Percentiles rank a stretch among this genome's conserved stretches.
phyloP scores from a whole-genome alignment of 2,888 invertebrate genomes.

The Chymomyza amoena region DNA sequence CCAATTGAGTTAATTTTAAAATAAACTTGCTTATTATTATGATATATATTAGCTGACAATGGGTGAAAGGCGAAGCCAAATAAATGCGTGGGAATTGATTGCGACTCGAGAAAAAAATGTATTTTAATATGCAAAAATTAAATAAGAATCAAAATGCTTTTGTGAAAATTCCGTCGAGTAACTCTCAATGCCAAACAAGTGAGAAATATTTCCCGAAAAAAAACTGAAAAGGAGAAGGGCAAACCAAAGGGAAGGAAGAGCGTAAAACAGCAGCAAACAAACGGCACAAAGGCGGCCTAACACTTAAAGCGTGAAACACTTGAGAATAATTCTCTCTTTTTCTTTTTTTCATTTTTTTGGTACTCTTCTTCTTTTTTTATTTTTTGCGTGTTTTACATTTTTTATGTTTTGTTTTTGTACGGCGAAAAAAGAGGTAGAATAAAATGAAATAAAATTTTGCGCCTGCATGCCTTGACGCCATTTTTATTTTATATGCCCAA shows the following conservation, averaged over 20 bases:
- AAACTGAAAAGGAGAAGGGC: constrained; percentile 1
- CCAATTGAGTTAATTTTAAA: constrained; percentile 61
- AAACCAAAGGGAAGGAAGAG: constrained; percentile 14
- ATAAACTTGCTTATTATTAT: background rate
- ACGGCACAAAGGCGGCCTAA: constrained; percentile 52
- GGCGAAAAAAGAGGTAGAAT: background rate
- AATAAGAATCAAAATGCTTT: background rate
- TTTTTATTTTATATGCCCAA: constrained; percentile 28
- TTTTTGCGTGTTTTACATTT: constrained; percentile 12
- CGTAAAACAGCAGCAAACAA: constrained; percentile 34
- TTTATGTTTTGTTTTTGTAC: constrained; percentile 11
- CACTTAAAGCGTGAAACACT: constrained; percentile 67
- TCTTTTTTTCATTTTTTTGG: constrained; percentile 35
- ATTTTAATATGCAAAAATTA: background rate
- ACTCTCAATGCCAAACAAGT: background rate
- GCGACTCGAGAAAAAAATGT: background rate
- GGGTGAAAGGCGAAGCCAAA: constrained; percentile 37
- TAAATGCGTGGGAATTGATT: background rate
- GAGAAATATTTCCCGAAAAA: constrained; percentile 7
- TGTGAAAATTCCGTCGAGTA: background rate
- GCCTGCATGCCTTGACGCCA: constrained; percentile 43
- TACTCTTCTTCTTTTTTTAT: constrained; percentile 16
- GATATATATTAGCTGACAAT: constrained; percentile 55
- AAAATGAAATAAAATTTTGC: constrained; percentile 40
- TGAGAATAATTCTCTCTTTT: constrained; percentile 67